Conservation (phyloP, 2,113 vertebrate species). For the Mastomys natalensis region DNA sequence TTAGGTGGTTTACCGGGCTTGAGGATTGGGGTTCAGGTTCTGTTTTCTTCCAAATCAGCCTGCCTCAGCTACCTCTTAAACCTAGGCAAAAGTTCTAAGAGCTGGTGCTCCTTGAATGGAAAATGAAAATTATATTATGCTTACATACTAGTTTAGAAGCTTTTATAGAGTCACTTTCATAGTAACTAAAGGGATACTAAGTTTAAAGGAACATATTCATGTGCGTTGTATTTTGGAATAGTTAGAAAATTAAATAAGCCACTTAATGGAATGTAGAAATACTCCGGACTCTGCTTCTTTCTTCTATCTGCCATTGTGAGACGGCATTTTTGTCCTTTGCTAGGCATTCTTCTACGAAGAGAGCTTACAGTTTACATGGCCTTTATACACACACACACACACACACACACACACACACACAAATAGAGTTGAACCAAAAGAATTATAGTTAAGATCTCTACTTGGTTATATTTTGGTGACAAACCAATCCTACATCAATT, state of each 20-base stretch:
- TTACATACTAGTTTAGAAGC: not conserved
- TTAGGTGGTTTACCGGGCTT: not conserved
- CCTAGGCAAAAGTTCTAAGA: not conserved
- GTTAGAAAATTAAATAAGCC: not conserved
- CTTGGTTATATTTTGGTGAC: not conserved
- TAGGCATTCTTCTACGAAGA: not conserved
- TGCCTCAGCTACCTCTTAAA: not conserved
- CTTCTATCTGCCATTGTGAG: not conserved
- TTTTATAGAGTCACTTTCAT: not conserved
- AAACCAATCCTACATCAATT: not conserved
- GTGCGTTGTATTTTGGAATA: not conserved
- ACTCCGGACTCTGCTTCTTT: not conserved
- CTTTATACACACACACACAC: not conserved
- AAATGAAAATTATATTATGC: not conserved
- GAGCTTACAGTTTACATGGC: not conserved
- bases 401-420: too few relatives aligned
- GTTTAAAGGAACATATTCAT: not conserved
- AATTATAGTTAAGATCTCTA: not conserved
- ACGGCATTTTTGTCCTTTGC: not conserved
- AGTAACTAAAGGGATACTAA: not conserved
- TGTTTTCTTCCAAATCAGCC: not conserved
- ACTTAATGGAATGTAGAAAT: slow-evolving; percentile 7
- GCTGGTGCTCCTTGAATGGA: not conserved
- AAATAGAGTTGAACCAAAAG: not conserved
- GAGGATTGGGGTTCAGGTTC: not conserved